These are phyloP conservation scores for Eueremaeus valkanovi DNA, from an alignment of 2,888 invertebrate genomes.

Conservation along the genomic window DNA sequence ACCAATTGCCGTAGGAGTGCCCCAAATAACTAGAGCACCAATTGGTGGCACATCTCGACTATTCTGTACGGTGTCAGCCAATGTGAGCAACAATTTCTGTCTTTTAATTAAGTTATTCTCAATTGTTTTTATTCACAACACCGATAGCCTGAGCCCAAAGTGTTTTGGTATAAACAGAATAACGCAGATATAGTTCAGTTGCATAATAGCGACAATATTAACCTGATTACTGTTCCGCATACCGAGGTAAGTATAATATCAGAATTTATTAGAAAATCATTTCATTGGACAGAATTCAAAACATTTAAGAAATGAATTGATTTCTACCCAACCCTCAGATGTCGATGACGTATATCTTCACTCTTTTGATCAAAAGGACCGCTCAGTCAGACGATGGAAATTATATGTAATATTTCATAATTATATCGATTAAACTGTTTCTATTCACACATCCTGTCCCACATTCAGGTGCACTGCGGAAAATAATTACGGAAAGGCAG, in stretches of 20 bases:
- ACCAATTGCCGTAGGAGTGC: slow-evolving; percentile 70
- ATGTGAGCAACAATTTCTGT: slow-evolving; percentile 49
- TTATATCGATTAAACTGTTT: neutral
- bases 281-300: too few species aligned
- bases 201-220: neutral
- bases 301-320: too few species aligned
- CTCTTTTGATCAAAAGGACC: slow-evolving; percentile 68
- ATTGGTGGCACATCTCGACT: slow-evolving; percentile 70
- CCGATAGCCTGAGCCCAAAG: slow-evolving; percentile 64
- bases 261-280: neutral
- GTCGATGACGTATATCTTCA: slow-evolving; percentile 37
- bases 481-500: slow-evolving; percentile 31
- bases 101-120: neutral
- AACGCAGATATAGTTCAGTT: neutral
- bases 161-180: slow-evolving; percentile 54
- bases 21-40: slow-evolving; percentile 65
- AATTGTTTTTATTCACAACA: neutral
- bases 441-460: neutral
- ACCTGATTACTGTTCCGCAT: slow-evolving; percentile 16
- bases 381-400: slow-evolving; percentile 68
- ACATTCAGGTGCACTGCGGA: slow-evolving; percentile 60
- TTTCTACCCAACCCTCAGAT: too few species aligned
- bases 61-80: slow-evolving; percentile 71
- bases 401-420: slow-evolving; percentile 60
- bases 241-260: neutral